A percentile compares a stretch with the other conserved stretches of the same genome.
phyloP scores from a whole-genome alignment of 2,888 invertebrate species.

The Lepidochitona cinerea region DNA sequence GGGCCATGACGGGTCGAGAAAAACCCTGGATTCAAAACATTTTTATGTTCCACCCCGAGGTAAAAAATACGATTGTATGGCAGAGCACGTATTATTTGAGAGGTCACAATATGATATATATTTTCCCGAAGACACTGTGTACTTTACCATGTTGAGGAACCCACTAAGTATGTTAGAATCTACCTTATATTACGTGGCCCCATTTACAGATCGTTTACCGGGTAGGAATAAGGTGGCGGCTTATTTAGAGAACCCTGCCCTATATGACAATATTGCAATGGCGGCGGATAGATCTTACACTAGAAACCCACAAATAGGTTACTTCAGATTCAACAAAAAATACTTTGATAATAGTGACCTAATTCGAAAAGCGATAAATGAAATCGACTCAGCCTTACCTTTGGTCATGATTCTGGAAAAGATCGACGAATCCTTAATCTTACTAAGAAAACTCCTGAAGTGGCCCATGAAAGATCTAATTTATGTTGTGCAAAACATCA shows the following conservation, averaged over 20 bases:
- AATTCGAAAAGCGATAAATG: background rate
- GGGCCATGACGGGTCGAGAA: background rate
- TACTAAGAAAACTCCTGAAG: slow-evolving; percentile 24
- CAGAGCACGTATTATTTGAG: background rate
- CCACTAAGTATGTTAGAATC: background rate
- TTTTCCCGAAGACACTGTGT: background rate
- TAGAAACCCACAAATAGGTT: background rate
- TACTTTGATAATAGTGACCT: background rate
- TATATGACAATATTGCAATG: background rate
- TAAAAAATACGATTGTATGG: background rate
- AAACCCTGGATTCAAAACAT: background rate
- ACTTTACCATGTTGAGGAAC: background rate
- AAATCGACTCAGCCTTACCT: slow-evolving; percentile 27
- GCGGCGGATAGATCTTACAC: background rate
- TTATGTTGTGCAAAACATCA: slow-evolving; percentile 33
- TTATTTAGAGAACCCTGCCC: background rate
- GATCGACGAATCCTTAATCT: slow-evolving; percentile 33
- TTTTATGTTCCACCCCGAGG: background rate
- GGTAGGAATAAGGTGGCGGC: background rate
- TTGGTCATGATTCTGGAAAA: slow-evolving; percentile 29
- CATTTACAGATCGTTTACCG: background rate
- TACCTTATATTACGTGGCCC: background rate
- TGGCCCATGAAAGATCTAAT: slow-evolving; percentile 32
- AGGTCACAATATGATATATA: background rate
- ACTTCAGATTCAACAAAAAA: background rate